These are phyloP conservation scores for Drosophila littoralis DNA, from an alignment of 1,140 invertebrate species.

Conservation along the genomic window DNA sequence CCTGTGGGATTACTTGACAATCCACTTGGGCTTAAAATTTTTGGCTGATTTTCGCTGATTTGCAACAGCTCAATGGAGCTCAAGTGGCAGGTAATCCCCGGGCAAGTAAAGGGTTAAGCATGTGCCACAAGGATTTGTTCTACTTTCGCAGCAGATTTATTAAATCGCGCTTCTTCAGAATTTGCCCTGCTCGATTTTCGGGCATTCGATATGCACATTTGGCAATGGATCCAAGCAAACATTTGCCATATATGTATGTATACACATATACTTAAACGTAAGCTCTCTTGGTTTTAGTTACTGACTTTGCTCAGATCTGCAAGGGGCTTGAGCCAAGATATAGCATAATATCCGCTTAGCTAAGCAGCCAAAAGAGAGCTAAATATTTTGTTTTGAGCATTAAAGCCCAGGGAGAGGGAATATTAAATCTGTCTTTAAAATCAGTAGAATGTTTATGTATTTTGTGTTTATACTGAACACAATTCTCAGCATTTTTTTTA, in stretches of 20 bases:
- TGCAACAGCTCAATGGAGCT: constrained; percentile 78
- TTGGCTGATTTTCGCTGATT: constrained; percentile 60
- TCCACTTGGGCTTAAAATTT: constrained; percentile 51
- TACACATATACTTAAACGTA: not conserved
- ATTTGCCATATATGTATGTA: constrained; percentile 9
- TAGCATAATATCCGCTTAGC: not conserved
- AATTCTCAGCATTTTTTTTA: too few species aligned
- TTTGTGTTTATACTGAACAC: too few species aligned
- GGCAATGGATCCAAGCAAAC: constrained; percentile 32
- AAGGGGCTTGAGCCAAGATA: not conserved
- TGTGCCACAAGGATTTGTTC: constrained; percentile 43
- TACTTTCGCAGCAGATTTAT: constrained; percentile 69
- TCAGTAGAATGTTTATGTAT: too few species aligned
- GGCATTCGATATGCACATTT: constrained; percentile 14
- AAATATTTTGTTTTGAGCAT: not conserved
- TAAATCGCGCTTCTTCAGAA: constrained; percentile 60
- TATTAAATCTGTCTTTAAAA: too few species aligned
- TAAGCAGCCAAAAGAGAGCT: not conserved
- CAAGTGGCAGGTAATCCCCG: constrained; percentile 72
- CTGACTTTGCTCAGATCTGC: constrained; percentile 18
- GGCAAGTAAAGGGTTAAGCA: constrained; percentile 59
- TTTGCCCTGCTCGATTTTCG: not conserved
- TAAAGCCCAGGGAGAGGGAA: too few species aligned
- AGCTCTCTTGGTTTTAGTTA: constrained; percentile 5
- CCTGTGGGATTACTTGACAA: constrained; percentile 54